Conservation (phyloP, 2,888 invertebrate genomes). For the Agrilus biguttatus region DNA sequence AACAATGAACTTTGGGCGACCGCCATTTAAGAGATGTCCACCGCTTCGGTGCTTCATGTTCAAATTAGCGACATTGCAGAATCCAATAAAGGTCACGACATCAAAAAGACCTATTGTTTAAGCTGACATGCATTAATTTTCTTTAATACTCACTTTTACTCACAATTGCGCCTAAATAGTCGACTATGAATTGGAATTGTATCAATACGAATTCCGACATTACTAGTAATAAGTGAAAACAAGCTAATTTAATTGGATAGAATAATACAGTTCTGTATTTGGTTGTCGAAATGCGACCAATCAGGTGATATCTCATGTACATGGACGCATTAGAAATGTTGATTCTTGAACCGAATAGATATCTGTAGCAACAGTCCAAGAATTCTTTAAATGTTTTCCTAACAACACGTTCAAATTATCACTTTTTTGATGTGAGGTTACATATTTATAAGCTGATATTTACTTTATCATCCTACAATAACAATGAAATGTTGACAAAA, state of each 20-base stretch:
- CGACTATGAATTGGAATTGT: no score
- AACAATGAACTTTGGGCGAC: conserved; percentile 41
- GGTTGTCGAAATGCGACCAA: conserved; percentile 35
- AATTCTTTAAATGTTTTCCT: no score
- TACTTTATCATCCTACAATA: conserved; percentile 2
- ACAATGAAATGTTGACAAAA: conserved; percentile 20
- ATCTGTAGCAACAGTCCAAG: no score
- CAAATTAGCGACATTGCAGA: conserved; percentile 28
- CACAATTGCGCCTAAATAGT: conserved; percentile 2
- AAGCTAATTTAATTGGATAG: conserved; percentile 34
- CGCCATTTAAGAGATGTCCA: conserved; percentile 38
- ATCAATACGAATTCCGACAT: conserved; percentile 15
- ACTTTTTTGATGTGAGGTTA: no score
- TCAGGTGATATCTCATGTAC: conserved; percentile 31
- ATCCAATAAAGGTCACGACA: conserved; percentile 23
- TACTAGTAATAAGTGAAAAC: conserved; percentile 24
- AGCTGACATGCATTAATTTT: conserved; percentile 9
- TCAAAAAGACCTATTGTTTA: conserved; percentile 18
- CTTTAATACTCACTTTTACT: conserved; percentile 9
- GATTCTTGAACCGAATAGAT: conserved; percentile 21
- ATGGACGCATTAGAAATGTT: conserved; percentile 31
- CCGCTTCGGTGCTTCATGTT: conserved; percentile 32
- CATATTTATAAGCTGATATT: no score
- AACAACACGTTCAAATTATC: no score
- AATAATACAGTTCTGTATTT: conserved; percentile 34